Percentiles rank a stretch among this genome's conserved stretches.
phyloP scores from a whole-genome alignment of 35 echinoderm and acorn worm species.

The Ophiothrix spiculata region DNA sequence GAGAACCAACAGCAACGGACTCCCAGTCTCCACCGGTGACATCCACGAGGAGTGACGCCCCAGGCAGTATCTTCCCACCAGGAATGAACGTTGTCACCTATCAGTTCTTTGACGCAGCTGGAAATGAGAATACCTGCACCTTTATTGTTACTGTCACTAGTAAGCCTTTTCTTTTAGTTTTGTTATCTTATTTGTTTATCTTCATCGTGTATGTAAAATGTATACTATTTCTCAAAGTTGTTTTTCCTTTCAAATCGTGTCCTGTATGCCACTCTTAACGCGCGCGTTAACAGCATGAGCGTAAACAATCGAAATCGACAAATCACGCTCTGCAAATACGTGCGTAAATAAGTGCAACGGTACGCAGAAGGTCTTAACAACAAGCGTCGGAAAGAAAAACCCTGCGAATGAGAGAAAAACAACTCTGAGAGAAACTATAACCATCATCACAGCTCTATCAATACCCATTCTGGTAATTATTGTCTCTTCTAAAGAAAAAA shows the following conservation, averaged over 20 bases:
- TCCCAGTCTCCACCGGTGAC: not conserved
- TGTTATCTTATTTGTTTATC: not conserved
- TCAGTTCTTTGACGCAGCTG: constrained; percentile 25
- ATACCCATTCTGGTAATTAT: no score
- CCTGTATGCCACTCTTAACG: not conserved
- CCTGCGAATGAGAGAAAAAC: no score
- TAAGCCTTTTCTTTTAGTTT: not conserved
- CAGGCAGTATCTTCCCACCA: constrained; percentile 10
- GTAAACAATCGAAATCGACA: not conserved
- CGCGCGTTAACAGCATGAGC: not conserved
- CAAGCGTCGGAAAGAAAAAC: no score
- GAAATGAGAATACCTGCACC: constrained; percentile 10
- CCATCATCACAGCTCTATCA: no score
- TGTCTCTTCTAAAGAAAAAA: no score
- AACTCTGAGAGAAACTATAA: no score
- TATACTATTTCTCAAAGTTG: not conserved
- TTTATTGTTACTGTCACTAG: constrained; percentile 9
- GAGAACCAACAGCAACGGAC: not conserved
- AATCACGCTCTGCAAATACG: not conserved
- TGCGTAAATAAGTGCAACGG: no score
- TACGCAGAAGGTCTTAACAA: no score
- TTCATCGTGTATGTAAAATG: not conserved
- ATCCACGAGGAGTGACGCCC: not conserved
- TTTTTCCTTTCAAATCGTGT: no score
- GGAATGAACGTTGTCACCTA: constrained; percentile 38